Base-by-base conservation (phyloP, 2,113 vertebrate species). In the Brachionichthys hirsutus region DNA sequence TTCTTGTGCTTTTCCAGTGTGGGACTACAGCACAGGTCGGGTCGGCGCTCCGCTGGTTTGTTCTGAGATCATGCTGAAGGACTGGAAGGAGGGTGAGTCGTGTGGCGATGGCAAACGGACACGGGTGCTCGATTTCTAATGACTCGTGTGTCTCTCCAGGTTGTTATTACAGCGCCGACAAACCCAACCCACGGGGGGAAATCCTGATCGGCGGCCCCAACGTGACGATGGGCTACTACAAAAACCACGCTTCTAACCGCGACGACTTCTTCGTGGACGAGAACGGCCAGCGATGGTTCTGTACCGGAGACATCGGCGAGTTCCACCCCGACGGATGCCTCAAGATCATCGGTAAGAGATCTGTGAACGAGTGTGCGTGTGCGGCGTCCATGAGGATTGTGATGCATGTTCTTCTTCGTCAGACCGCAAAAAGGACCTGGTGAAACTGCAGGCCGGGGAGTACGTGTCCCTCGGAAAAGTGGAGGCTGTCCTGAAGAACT, bases 341-440 rank as follows among this genome's bases (percentile, higher is more conserved):
- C 52, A 98, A 97, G 90, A 98, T 99, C 65, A 98, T 99, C 9
- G 97, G 97, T 99, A 80, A 91, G 92, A 75, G 36, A 41, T 41
- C 3, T 6, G 11, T 5, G 4, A 48, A 36, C 12, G 0, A 9
- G 5, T 14, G 36, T 1, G 18, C 1, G 5, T 6, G 15, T 3
- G 2, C 30, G 19, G 24, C 24, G 8, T 30, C 24, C 24, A 30
- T 30, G 24, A n/a, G 34, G 45, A 36, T 19, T 38, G 3, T 67
- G 51, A 72, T 8, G 0, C 11, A 1, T 58, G 17, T 46, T 63
- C 13, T 71, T 15, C 49, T 51, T 18, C 41, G 15, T 46, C 19
- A 99, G 97, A 99, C 79, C 94, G 96, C 62, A 99, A 99, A 81
- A 99, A 98, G 82, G 97, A 99, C 84, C 92, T 99, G 82, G 97